phyloP scores from a whole-genome alignment of 1,140 invertebrate species.

The Saccostrea echinata region DNA sequence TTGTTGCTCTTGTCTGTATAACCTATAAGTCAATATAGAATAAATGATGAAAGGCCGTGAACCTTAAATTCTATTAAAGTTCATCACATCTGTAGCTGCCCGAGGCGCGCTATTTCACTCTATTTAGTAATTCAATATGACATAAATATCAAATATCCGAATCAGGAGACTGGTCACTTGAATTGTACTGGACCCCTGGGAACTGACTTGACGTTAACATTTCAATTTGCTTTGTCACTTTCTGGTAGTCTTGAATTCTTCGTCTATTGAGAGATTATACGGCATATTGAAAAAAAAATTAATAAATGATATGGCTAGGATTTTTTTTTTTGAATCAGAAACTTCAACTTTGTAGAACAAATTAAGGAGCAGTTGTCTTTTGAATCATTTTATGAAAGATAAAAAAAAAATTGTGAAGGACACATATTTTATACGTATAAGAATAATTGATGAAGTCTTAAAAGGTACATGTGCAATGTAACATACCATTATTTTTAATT shows the following conservation, averaged over 20 bases:
- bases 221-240: background rate
- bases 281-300: background rate
- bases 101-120: background rate
- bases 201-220: background rate
- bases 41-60: background rate
- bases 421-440: too few species aligned
- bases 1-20: too few species aligned
- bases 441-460: too few species aligned
- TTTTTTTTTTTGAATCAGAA: too few species aligned
- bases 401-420: too few species aligned
- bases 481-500: too few species aligned
- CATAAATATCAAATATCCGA: background rate
- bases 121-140: background rate
- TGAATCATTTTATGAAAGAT: too few species aligned
- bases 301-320: too few species aligned
- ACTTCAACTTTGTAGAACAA: too few species aligned
- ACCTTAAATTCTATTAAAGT: conserved; percentile 3
- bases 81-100: background rate
- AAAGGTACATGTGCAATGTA: too few species aligned
- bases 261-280: background rate
- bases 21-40: background rate
- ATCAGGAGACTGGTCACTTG: background rate
- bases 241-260: background rate
- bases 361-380: too few species aligned
- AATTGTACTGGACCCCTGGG: conserved; percentile 4